Evolutionary conservation across 2,113 vertebrate genomes (phyloP).

Genomic region (Centropus unirufus): DNA sequence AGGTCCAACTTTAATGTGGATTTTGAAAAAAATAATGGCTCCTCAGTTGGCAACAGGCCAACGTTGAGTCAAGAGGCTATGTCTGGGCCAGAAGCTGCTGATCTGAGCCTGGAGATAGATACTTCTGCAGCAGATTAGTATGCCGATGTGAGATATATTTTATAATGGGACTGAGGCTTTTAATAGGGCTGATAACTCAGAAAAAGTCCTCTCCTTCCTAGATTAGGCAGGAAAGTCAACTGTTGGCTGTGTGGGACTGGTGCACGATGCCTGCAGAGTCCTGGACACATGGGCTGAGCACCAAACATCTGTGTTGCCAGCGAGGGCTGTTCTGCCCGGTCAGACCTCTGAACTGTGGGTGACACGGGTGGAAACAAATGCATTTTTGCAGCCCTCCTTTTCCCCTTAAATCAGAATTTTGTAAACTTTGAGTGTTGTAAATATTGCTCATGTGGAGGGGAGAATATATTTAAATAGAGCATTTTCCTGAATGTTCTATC

Average conservation of each 20-base stretch:
- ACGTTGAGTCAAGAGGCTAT: accelerated
- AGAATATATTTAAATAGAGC: not conserved
- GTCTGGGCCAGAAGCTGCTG: not conserved
- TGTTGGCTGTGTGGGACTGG: accelerated
- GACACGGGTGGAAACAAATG: too few relatives aligned
- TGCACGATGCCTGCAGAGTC: too few relatives aligned
- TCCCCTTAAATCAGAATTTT: not conserved
- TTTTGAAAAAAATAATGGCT: not conserved
- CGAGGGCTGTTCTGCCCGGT: not conserved
- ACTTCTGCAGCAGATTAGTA: not conserved
- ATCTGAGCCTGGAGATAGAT: not conserved
- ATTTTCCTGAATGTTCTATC: not conserved
- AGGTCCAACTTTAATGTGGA: not conserved
- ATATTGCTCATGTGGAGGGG: not conserved
- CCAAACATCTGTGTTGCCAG: accelerated
- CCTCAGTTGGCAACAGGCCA: not conserved
- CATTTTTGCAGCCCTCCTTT: not conserved
- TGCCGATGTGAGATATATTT: too few relatives aligned
- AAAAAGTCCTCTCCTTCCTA: not conserved
- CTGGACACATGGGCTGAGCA: not conserved
- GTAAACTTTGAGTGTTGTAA: not conserved
- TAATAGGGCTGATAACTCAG: not conserved
- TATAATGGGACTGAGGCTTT: not conserved
- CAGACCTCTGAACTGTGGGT: not conserved
- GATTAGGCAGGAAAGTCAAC: not conserved